Evolutionary conservation across 2,888 invertebrate species (phyloP).

Genomic region (Diachrysia chrysitis): DNA sequence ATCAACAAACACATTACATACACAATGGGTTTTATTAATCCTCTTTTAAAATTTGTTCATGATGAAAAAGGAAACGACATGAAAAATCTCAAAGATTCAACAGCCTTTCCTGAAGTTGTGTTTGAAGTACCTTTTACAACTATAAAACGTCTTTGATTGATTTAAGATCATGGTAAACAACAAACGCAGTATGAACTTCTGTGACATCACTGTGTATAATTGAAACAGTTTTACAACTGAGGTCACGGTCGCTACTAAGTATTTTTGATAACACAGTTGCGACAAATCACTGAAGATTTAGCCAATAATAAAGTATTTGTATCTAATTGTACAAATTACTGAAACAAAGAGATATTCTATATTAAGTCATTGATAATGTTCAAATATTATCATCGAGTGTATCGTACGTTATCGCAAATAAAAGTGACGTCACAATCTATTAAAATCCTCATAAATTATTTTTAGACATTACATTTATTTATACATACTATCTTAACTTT

Average conservation of each 20-base stretch:
- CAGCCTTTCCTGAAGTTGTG: too few relatives aligned
- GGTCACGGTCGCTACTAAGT: not conserved
- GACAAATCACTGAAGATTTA: not conserved
- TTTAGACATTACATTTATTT: conserved; percentile 17
- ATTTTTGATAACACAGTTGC: not conserved
- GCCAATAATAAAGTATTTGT: not conserved
- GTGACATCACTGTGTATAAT: not conserved
- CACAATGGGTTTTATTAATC: too few relatives aligned
- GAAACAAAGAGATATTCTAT: not conserved
- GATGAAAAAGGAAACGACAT: not conserved
- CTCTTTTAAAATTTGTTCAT: too few relatives aligned
- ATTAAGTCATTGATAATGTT: not conserved
- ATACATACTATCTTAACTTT: conserved; percentile 19
- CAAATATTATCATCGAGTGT: conserved; percentile 6
- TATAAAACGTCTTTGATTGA: not conserved
- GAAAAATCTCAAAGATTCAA: too few relatives aligned
- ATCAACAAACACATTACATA: too few relatives aligned
- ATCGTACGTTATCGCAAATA: conserved; percentile 21
- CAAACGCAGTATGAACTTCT: not conserved
- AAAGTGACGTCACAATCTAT: conserved; percentile 15
- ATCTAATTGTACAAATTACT: not conserved
- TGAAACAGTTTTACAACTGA: not conserved
- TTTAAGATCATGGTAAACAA: not conserved
- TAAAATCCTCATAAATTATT: conserved; percentile 25
- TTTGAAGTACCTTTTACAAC: too few relatives aligned